Conservation (phyloP, 2,797 vertebrate genomes). For the Falco concolor region DNA sequence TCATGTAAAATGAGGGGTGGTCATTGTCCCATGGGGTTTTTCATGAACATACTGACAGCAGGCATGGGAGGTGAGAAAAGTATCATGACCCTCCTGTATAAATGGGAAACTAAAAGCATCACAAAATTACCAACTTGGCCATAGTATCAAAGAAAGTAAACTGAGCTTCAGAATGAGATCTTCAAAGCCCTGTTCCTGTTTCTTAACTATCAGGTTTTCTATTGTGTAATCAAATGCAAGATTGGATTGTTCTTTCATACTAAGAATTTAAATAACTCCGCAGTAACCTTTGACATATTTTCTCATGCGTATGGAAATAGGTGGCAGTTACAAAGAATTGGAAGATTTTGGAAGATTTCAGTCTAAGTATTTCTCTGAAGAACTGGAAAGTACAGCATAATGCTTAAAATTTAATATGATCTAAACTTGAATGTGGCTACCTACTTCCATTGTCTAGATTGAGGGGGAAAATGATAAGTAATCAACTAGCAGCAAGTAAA, state of each 20-base stretch:
- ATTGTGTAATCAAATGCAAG: not conserved
- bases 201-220: not conserved
- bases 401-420: not conserved
- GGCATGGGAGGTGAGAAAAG: not conserved
- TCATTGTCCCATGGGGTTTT: not conserved
- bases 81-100: not conserved
- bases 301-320: not conserved
- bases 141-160: not conserved
- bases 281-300: not conserved
- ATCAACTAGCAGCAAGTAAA: constrained; percentile 39
- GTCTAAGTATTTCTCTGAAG: not conserved
- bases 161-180: not conserved
- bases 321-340: not conserved
- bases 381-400: not conserved
- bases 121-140: not conserved
- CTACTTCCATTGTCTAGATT: constrained; percentile 2
- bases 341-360: not conserved
- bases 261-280: not conserved
- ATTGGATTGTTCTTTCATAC: not conserved
- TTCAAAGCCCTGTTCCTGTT: not conserved
- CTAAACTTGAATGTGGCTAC: not conserved
- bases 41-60: not conserved
- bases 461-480: constrained; percentile 28
- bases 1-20: not conserved
- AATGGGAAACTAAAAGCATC: not conserved